A percentile compares a stretch with the other conserved stretches of the same genome.
phyloP scores from a whole-genome alignment of 2,888 invertebrate species.

The Drosophila putrida region DNA sequence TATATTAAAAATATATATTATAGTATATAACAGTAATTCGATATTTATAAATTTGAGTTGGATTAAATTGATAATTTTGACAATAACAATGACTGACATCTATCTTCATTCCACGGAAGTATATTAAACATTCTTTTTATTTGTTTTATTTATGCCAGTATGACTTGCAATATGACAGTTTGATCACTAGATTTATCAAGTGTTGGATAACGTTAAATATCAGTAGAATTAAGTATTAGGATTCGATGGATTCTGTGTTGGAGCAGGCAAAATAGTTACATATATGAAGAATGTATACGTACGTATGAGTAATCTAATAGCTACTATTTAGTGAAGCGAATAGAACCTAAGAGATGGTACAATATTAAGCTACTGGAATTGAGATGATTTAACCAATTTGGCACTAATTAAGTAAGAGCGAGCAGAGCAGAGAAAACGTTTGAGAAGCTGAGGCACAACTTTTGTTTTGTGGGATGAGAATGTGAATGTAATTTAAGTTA shows the following conservation, averaged over 20 bases:
- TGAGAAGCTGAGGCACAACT: slow-evolving; percentile 37
- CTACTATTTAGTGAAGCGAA: slow-evolving; percentile 29
- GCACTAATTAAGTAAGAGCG: slow-evolving; percentile 12
- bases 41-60: too few relatives aligned
- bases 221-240: background rate
- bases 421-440: slow-evolving; percentile 23
- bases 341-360: slow-evolving; percentile 5
- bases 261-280: slow-evolving; percentile 20
- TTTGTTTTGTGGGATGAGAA: slow-evolving; percentile 34
- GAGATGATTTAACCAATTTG: slow-evolving; percentile 13
- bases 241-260: slow-evolving; percentile 11
- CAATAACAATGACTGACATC: background rate
- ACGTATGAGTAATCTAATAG: slow-evolving; percentile 9
- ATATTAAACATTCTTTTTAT: background rate
- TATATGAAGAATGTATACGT: slow-evolving; percentile 14
- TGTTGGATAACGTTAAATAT: background rate
- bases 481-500: background rate
- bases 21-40: too few relatives aligned
- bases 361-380: slow-evolving; percentile 16
- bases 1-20: too few relatives aligned
- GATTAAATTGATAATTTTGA: too few relatives aligned
- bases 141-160: background rate
- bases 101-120: background rate
- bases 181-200: background rate
- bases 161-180: slow-evolving; percentile 1